phyloP scores from a whole-genome alignment of 2,797 vertebrate species.

The Sebastes variabilis region DNA sequence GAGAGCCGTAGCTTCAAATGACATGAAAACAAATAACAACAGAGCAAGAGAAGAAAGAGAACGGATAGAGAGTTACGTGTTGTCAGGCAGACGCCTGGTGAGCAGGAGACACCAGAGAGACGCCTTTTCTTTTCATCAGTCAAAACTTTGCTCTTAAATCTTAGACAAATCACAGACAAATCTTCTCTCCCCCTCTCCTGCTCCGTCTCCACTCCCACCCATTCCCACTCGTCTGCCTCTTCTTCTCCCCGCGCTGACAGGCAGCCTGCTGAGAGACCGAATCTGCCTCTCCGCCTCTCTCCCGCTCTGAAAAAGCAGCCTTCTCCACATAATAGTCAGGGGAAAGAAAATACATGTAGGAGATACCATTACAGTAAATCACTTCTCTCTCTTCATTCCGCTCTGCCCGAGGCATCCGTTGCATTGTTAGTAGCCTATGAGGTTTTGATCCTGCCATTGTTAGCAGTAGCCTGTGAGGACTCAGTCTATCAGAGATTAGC shows the following conservation, averaged over 20 bases:
- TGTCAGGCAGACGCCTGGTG: constrained; percentile 20
- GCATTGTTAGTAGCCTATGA: constrained; percentile 55
- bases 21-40: constrained; percentile 23
- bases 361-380: constrained; percentile 65
- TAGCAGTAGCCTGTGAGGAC: constrained; percentile 53
- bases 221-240: constrained; percentile 47
- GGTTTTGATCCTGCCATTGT: constrained; percentile 64
- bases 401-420: constrained; percentile 33
- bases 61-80: background rate
- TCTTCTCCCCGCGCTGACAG: constrained; percentile 54
- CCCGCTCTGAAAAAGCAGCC: constrained; percentile 40
- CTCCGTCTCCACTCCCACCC: constrained; percentile 48
- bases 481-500: constrained; percentile 66
- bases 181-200: background rate
- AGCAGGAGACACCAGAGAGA: constrained; percentile 27
- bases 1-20: constrained; percentile 13
- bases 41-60: constrained; percentile 4
- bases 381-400: constrained; percentile 39
- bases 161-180: constrained; percentile 49
- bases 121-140: constrained; percentile 59
- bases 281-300: constrained; percentile 50
- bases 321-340: constrained; percentile 43
- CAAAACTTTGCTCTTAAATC: constrained; percentile 64
- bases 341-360: constrained; percentile 35
- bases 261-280: constrained; percentile 59